phyloP scores from a whole-genome alignment of 2,113 vertebrate genomes.

The Apistogramma diplotaenia region DNA sequence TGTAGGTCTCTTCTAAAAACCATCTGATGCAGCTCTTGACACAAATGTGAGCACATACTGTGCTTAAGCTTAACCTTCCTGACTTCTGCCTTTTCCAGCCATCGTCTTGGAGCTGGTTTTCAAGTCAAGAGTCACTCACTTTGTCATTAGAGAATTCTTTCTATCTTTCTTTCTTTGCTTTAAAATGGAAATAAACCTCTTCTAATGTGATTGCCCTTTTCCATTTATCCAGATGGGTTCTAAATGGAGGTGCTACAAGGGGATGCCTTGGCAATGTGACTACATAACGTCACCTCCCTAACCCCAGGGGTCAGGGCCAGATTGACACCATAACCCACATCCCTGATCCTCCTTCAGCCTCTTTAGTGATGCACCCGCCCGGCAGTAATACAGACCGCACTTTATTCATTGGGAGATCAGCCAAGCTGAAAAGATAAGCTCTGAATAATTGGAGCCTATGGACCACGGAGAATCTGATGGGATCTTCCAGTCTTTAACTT shows the following conservation, averaged over 20 bases:
- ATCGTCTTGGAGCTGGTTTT: conserved; percentile 55
- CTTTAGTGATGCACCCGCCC: conserved; percentile 86
- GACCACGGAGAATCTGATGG: conserved; percentile 84
- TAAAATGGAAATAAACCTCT: conserved; percentile 58
- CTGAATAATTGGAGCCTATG: conserved; percentile 90
- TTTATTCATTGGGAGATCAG: conserved; percentile 87
- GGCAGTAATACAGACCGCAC: conserved; percentile 85
- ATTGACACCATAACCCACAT: conserved; percentile 85
- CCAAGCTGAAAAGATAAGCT: conserved; percentile 92
- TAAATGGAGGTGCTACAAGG: conserved; percentile 69
- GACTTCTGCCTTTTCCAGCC: conserved; percentile 53
- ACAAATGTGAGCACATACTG: conserved; percentile 6
- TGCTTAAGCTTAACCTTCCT: conserved; percentile 52
- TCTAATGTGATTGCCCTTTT: conserved; percentile 77
- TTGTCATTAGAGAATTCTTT: conserved; percentile 60
- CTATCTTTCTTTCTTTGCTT: not conserved
- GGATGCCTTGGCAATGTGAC: conserved; percentile 78
- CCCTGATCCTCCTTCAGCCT: conserved; percentile 77
- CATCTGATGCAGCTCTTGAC: conserved; percentile 25
- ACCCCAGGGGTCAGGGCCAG: conserved; percentile 81
- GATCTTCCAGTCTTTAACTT: conserved; percentile 68
- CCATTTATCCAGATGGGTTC: conserved; percentile 70
- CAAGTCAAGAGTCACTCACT: conserved; percentile 61
- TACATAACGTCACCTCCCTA: conserved; percentile 78
- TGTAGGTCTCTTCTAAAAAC: not conserved